Evolutionary conservation across 2,113 vertebrate species (phyloP), one percentile per base, ranked within the genome.

Genomic region (Myiopsitta monachus): DNA sequence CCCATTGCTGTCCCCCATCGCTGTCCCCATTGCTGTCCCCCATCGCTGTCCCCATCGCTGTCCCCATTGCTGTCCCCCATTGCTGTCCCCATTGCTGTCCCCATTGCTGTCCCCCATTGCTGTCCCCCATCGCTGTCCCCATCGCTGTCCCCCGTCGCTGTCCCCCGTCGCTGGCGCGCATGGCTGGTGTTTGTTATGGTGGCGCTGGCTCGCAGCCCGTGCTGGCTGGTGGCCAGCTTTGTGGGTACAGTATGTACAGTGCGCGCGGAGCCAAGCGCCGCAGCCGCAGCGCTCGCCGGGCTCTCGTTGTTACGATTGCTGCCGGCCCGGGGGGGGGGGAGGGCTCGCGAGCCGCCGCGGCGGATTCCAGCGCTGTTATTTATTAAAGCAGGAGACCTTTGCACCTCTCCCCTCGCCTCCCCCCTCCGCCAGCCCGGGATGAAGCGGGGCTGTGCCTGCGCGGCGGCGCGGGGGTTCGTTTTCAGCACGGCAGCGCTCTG

Each of bases 161-260:
- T n/a, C n/a, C n/a, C 87, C 75, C 87, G 94, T 90, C 12, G 76
- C 97, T 97, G 98, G 97, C 95, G 73, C 61, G 91, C 92, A 62
- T 70, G 80, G 97, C 97, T 96, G 87, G 16, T 98, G 98, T 98
- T 98, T 99, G 98, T 99, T 98, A 98, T 97, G 97, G 98, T 98
- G 96, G 97, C 41, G 83, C 95, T 99, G 99, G 99, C 98, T 11
- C 76, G 0, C 24, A 1, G 97, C 99, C 99, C 98, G 88, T 93
- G 19, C 68, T 98, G 99, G 98, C 99, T 27, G 84, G 39, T 86
- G 92, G 99, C 99, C 99, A 99, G 98, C 85, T 84, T 97, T 97
- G 97, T 98, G 98, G 99, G 99, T 99, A 99, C 99, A 99, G 99
- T 99, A 99, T 98, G 99, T 99, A 99, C 99, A 99, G 99, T 99